Percentiles rank a stretch among this genome's conserved stretches.
phyloP scores from a whole-genome alignment of 2,888 invertebrate species.

The Acrobeloides nanus region DNA sequence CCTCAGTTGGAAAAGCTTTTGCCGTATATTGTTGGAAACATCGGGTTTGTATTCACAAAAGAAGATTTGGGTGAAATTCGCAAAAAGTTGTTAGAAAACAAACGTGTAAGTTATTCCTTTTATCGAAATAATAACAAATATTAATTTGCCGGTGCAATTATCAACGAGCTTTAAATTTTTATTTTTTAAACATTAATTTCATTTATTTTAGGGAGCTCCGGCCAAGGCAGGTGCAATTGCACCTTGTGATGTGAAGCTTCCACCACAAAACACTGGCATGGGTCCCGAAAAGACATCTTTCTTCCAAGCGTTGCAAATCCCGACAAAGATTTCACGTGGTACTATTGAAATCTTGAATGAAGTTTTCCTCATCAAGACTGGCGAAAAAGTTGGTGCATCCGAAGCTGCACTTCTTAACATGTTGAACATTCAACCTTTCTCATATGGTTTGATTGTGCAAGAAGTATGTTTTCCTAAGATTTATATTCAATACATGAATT shows the following conservation, averaged over 20 bases:
- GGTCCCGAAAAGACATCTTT: conserved; percentile 99
- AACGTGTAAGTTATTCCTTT: too few species aligned
- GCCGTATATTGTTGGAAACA: conserved; percentile 90
- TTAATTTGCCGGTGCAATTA: too few species aligned
- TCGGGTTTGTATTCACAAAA: conserved; percentile 96
- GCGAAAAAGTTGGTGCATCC: conserved; percentile 95
- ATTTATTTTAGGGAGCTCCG: too few species aligned
- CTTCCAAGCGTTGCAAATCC: conserved; percentile 99
- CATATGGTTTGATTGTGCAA: conserved; percentile 83
- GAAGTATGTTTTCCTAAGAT: too few species aligned
- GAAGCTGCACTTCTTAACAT: conserved; percentile 97
- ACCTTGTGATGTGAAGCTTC: conserved; percentile 86
- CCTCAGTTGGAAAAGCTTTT: conserved; percentile 79
- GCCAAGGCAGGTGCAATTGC: conserved; percentile 79
- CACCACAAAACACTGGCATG: conserved; percentile 96
- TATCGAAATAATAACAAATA: too few species aligned
- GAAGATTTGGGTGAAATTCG: conserved; percentile 84
- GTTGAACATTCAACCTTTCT: conserved; percentile 99
- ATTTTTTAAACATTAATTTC: too few species aligned
- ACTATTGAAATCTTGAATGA: conserved; percentile 95
- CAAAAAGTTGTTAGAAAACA: conserved; percentile 84
- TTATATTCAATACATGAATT: too few species aligned
- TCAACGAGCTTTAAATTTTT: too few species aligned
- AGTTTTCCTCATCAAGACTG: conserved; percentile 66
- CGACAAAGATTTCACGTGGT: conserved; percentile 98